Base-by-base conservation (phyloP, 2,113 vertebrate genomes). In the Xiphophorus hellerii region DNA sequence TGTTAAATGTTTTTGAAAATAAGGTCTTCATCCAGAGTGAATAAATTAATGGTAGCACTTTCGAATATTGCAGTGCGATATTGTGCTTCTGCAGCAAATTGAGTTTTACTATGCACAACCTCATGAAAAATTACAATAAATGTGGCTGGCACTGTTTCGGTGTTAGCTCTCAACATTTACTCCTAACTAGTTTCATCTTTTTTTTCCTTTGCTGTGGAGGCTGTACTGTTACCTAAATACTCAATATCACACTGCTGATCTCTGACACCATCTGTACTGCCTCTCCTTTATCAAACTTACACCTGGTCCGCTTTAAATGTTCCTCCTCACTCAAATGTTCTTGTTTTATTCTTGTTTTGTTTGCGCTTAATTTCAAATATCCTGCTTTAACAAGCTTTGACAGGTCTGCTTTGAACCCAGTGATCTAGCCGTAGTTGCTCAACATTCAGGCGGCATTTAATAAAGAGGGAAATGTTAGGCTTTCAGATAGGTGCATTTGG, bases 401-500 rank as follows among this genome's bases (percentile, higher is more conserved):
- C 85, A 85, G 78, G 82, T 86, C 85, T 66, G 76, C 76, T 75
- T 74, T 71, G 70, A 58, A 76, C 78, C 81, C 29, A 65, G 65
- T 71, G 73, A 83, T 80, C 81, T 76, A 14, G 22, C 10, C 69
- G 77, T 74, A 73, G 77, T 62, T 83, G 82, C 64, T 78, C 27
- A 28, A 4, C 81, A 67, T 78, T 71, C 14, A 8, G 68, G 48
- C 82, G 72, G 33, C 63, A 17, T 72, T 63, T 64, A 39, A n/a
- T 71, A 73, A 81, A 84, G 30, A 82, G 69, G 74, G 78, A 69
- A 77, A 76, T 84, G 66, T 85, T 73, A 69, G 54, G 65, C 62
- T 85, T 69, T 51, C 62, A 84, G 67, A 76, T 84, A 72, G 74
- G 72, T 75, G 37, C 35, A 58, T 82, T 72, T 89, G 84, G 88